Conservation (phyloP, 2,113 vertebrate genomes). For the Nycticryphes semicollaris region DNA sequence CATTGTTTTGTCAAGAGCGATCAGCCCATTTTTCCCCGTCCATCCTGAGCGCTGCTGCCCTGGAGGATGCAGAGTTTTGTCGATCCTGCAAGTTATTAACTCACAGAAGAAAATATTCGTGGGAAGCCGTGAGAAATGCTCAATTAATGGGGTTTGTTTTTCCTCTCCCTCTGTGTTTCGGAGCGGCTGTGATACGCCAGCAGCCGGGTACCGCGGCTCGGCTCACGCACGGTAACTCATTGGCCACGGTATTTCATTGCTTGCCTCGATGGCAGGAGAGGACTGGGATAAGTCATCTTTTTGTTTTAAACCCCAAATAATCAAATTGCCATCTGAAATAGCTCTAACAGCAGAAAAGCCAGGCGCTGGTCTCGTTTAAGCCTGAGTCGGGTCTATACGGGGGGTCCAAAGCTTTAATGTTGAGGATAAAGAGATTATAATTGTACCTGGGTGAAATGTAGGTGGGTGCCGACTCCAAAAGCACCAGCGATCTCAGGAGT, state of each 20-base stretch:
- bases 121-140: neutral
- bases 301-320: neutral
- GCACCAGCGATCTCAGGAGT: neutral
- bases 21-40: neutral
- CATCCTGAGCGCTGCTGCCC: neutral
- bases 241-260: neutral
- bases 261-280: neutral
- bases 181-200: too few species aligned
- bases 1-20: neutral
- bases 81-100: neutral
- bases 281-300: neutral
- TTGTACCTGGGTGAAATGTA: neutral
- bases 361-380: neutral
- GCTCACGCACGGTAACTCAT: neutral
- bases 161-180: fast-evolving
- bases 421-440: neutral
- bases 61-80: neutral
- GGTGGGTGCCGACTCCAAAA: neutral
- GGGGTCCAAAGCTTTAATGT: neutral
- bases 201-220: neutral
- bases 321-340: neutral
- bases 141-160: neutral
- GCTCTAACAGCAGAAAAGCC: neutral
- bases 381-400: neutral
- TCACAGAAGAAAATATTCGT: neutral